These are phyloP conservation scores for Microdon myrmicae DNA, from an alignment of 2,888 invertebrate species.

Conservation along the genomic window DNA sequence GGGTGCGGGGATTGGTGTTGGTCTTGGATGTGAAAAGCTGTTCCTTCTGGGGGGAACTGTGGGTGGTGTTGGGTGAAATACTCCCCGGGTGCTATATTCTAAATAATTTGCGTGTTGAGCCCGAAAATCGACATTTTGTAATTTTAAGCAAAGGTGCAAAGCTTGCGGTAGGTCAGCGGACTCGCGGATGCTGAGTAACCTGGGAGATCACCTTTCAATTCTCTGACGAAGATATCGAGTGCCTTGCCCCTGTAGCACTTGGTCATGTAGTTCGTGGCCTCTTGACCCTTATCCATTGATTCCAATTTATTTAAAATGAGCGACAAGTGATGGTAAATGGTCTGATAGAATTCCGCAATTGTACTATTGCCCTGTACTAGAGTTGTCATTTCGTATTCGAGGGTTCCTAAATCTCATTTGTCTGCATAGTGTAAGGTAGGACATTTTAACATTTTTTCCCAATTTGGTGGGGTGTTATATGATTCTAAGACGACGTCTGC, in stretches of 20 bases:
- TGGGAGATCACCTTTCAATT: conserved; percentile 3
- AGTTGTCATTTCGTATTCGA: conserved; percentile 14
- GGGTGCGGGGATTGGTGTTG: too few species aligned
- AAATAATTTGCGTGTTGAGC: too few species aligned
- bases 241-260: too few species aligned
- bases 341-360: conserved; percentile 6
- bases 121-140: too few species aligned
- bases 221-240: conserved; percentile 7
- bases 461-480: too few species aligned
- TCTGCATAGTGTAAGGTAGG: conserved; percentile 1
- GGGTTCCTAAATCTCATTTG: conserved; percentile 2
- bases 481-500: too few species aligned
- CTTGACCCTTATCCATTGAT: too few species aligned
- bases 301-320: neutral
- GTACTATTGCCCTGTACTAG: conserved; percentile 16
- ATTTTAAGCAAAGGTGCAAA: too few species aligned
- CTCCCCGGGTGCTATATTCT: too few species aligned
- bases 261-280: neutral
- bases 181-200: neutral
- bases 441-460: conserved; percentile 8
- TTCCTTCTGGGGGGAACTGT: too few species aligned
- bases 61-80: too few species aligned
- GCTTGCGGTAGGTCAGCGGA: conserved; percentile 3
- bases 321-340: neutral
- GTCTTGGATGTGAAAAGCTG: too few species aligned